A percentile compares a stretch with the other conserved stretches of the same genome.
phyloP scores from a whole-genome alignment of 2,888 invertebrate species.

The Pyrrhia umbra region DNA sequence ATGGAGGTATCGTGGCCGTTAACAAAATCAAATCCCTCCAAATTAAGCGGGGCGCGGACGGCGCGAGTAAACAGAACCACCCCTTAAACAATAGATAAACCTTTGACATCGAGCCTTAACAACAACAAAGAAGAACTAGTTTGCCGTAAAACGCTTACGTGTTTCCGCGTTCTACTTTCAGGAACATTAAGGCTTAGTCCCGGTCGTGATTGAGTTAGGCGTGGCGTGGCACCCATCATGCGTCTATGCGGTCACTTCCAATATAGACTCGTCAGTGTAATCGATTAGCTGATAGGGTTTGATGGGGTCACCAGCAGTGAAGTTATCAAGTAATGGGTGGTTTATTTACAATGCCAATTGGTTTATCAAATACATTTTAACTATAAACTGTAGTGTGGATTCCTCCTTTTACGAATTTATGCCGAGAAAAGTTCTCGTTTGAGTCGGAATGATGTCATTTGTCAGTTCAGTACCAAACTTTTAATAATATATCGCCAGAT shows the following conservation, averaged over 20 bases:
- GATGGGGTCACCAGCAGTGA: constrained; percentile 62
- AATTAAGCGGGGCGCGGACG: constrained; percentile 71
- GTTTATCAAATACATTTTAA: not conserved
- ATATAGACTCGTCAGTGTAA: constrained; percentile 71
- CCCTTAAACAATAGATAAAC: constrained; percentile 70
- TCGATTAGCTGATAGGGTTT: constrained; percentile 71
- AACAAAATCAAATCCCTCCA: constrained; percentile 70
- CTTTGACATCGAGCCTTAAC: constrained; percentile 57
- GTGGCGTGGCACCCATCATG: constrained; percentile 81
- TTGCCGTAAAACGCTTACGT: constrained; percentile 65
- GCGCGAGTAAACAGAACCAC: constrained; percentile 74
- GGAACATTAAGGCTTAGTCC: constrained; percentile 80
- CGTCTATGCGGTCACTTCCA: constrained; percentile 76
- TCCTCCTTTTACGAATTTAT: constrained; percentile 11
- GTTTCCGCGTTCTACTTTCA: constrained; percentile 82
- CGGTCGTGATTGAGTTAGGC: constrained; percentile 84
- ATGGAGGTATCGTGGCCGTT: constrained; percentile 58
- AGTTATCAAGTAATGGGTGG: constrained; percentile 55
- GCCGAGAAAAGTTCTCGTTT: constrained; percentile 11
- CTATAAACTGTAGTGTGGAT: not conserved
- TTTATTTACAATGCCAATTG: constrained; percentile 22
- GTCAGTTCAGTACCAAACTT: constrained; percentile 14
- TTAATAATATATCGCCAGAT: constrained; percentile 40
- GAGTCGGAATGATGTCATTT: constrained; percentile 17
- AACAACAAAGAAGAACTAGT: constrained; percentile 65